Percentiles rank a stretch among this genome's conserved stretches.
Evolutionary conservation across 2,797 vertebrate genomes (phyloP).

Genomic region (Mareca penelope): DNA sequence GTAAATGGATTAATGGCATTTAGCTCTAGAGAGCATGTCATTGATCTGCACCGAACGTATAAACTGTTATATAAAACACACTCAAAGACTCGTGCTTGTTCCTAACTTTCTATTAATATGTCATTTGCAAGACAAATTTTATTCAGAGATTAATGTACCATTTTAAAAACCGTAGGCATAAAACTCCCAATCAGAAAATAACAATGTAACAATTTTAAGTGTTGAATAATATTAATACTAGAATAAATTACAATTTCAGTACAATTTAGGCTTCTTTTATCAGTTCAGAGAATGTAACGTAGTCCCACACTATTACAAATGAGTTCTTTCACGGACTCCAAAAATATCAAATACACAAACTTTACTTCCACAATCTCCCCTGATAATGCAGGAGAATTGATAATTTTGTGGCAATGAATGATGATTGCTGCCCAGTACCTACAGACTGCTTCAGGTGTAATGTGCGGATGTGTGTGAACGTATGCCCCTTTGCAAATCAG

Average conservation of each 20-base stretch:
- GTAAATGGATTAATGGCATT: conserved; percentile 75
- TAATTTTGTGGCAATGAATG: neutral
- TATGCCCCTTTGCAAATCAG: neutral
- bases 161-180: conserved; percentile 57
- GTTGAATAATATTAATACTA: conserved; percentile 58
- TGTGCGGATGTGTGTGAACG: neutral
- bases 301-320: neutral
- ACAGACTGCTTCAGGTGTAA: neutral
- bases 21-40: conserved; percentile 60
- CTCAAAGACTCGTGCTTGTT: conserved; percentile 51
- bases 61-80: conserved; percentile 64
- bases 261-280: conserved; percentile 1
- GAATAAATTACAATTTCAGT: conserved; percentile 43
- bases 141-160: conserved; percentile 65
- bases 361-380: neutral
- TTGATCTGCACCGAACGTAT: conserved; percentile 56
- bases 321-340: neutral
- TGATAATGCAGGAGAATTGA: neutral
- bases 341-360: neutral
- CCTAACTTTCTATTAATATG: conserved; percentile 66
- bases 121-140: conserved; percentile 70
- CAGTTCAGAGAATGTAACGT: neutral
- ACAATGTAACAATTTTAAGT: conserved; percentile 57
- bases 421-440: neutral
- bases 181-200: conserved; percentile 67